Base-by-base conservation (phyloP, 2,888 invertebrate genomes). In the Auanema freiburgensis region DNA sequence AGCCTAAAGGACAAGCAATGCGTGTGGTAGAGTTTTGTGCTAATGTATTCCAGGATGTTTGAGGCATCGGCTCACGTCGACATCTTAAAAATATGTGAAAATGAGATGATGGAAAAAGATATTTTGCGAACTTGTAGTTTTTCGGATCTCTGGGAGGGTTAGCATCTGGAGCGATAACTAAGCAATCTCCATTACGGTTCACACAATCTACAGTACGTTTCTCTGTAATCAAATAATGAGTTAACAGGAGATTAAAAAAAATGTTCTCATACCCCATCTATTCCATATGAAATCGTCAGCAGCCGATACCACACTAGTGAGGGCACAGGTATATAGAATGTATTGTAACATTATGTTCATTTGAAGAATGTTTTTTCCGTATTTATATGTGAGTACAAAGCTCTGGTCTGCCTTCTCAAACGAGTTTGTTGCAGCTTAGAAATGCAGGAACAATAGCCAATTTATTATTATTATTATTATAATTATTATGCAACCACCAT, bases 1-100 rank as follows among this genome's bases (percentile, higher is more conserved):
- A 81, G 11, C 74, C 80, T 53, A 81, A 66, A 6, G 81, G 81
- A 49, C 81, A 81, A 1, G 79, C 77, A 21, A 79, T 59, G 44
- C 79, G 65, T 1, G 76, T 78, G 2, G 69, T 74, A 6, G 76
- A 71, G 50, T 76, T 77, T 18, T 53, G 59, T 12, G 78, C 79
- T 44, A 78, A 61, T 10, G 65, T 63, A 61, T 79, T 79, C 79
- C 76, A 80, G 5, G 67, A 64, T 23, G 55, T 66, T 60, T 80
- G 76, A 1, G 81, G 80, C 81, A 81, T 80, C 52, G 79, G 76
- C 55, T 81, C 81, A 3, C 62, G 65, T 23, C 76, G 75, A 53
- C 79, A 79, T 63, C 69, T 69, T 46, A 5, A 2, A 46, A 46
- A 46, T 46, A 46, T 46, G 11, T 46, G 18, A 46, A 57, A 51